Base-by-base conservation (phyloP, 2,888 invertebrate genomes). In the Thumatha senex region DNA sequence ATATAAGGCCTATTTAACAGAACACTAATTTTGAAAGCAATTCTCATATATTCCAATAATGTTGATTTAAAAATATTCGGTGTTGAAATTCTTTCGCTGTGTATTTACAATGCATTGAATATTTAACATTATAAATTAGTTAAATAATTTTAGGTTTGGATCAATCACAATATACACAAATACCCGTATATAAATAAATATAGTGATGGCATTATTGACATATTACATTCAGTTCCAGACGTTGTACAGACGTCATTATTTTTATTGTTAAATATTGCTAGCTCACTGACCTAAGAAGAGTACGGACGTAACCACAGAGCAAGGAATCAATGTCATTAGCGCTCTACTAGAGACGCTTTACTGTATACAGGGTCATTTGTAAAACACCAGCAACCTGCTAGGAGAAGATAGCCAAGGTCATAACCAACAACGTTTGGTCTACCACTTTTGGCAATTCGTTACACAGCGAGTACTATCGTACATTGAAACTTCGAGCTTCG, bases 131-230 rank as follows among this genome's bases (percentile, higher is more conserved):
- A 55, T 47, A 51, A 58, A 47, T 50, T 56, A 54, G 44, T 54
- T 51, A 39, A 46, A 53, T 36, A 39, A 2, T 35, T 29, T 24
- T 10, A 33, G 42, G 9, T 43, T 34, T 12, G 33, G 33, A 33
- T 34, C 13, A 35, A 35, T 44, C 35, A 56, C 54, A 48, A 54
- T 59, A 46, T 59, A 71, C 52, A 56, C 45, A 67, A 40, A 71
- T 69, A 69, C 64, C 64, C 64, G 64, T 65, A 65, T 51, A 45
- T 46, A 46, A 44, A 54, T 45, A 24, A 48, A 51, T 51, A 43
- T 51, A 43, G 31, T 39, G 46, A 44, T 24, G 9, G 9, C 34
- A 30, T 14, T 30, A 44, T 49, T 41, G n/a, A 46, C 45, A 52
- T 12, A 29, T 7, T 46, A 30, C 39, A 43, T 39, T 35, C 13